These are phyloP conservation scores for Smutsia temminckii DNA, from an alignment of 2,797 vertebrate genomes.

Conservation along the genomic window DNA sequence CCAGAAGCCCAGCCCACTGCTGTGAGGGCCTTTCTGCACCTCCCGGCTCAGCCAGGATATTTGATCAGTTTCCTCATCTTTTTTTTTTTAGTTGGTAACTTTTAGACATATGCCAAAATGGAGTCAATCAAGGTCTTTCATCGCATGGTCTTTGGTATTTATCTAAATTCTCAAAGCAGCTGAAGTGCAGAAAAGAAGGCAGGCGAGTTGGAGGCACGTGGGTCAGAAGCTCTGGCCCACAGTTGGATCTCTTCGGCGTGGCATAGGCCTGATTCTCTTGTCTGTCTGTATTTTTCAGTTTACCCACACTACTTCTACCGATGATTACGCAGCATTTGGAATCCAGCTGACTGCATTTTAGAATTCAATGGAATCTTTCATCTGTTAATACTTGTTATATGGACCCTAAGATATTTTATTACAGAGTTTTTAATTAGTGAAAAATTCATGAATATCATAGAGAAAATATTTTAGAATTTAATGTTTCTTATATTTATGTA, in stretches of 20 bases:
- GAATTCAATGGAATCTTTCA: conserved; percentile 82
- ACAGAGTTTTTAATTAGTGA: conserved; percentile 91
- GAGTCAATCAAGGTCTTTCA: not conserved
- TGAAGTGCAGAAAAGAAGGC: fast-evolving
- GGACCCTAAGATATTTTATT: conserved; percentile 91
- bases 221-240: fast-evolving
- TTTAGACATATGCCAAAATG: not conserved
- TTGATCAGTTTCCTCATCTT: not conserved
- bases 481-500: conserved; percentile 95
- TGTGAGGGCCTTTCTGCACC: not conserved
- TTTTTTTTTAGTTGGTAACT: not conserved
- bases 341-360: conserved; percentile 82
- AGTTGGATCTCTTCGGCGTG: fast-evolving
- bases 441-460: conserved; percentile 89
- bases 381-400: conserved; percentile 86
- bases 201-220: fast-evolving
- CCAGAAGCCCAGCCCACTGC: not conserved
- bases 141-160: not conserved
- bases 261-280: not conserved
- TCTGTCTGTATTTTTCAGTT: conserved; percentile 84
- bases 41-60: not conserved
- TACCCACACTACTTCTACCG: conserved; percentile 99
- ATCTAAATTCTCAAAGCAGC: not conserved
- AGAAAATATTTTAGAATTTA: conserved; percentile 92
- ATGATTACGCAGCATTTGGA: conserved; percentile 86